A percentile compares a stretch with the other conserved stretches of the same genome.
Conservation (phyloP, 2,888 invertebrate genomes). For the Drosophila differens region DNA sequence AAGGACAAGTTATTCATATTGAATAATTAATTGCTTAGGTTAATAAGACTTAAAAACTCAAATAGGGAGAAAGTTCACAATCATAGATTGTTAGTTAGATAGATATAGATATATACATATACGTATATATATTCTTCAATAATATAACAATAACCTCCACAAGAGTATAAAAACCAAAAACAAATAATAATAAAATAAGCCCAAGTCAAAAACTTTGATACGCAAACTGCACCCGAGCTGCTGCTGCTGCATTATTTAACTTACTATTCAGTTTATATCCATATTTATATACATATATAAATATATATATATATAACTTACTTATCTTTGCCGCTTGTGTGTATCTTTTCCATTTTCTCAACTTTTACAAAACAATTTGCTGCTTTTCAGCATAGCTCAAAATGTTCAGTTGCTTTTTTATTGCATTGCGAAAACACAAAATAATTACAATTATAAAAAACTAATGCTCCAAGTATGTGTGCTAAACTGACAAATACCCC, state of each 20-base stretch:
- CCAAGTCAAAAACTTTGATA: constrained; percentile 45
- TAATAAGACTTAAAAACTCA: not conserved
- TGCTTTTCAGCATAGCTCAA: constrained; percentile 51
- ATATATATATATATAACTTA: not conserved
- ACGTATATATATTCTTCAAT: not conserved
- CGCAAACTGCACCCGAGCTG: constrained; percentile 78
- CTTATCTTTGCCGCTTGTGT: not conserved
- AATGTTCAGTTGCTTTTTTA: constrained; percentile 20
- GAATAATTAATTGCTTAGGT: not conserved
- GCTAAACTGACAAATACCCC: not conserved
- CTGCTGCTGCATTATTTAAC: constrained; percentile 7
- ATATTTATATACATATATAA: not conserved
- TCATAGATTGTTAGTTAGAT: no score
- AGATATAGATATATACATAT: not conserved
- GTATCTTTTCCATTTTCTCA: constrained; percentile 13
- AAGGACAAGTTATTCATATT: not conserved
- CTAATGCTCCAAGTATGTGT: not conserved
- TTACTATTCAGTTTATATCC: constrained; percentile 10
- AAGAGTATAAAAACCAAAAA: not conserved
- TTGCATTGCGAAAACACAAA: constrained; percentile 19
- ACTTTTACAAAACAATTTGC: constrained; percentile 55
- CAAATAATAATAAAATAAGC: not conserved
- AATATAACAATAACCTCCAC: not conserved
- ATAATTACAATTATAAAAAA: constrained; percentile 28
- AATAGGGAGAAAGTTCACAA: not conserved